Conservation (phyloP, 2,113 vertebrate species). For the Tupaia tana region DNA sequence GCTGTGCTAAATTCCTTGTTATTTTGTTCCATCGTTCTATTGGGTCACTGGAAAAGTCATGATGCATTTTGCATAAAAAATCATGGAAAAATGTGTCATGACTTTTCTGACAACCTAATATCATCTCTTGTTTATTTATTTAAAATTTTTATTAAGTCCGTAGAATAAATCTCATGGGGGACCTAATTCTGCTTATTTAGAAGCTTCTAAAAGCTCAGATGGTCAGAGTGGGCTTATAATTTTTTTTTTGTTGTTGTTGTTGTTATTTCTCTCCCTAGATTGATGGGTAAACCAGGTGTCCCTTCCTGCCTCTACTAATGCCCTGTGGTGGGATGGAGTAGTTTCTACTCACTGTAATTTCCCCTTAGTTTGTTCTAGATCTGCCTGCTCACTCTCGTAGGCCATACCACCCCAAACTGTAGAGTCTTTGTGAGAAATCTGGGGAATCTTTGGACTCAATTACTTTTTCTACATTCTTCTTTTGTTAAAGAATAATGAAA, state of each 20-base stretch:
- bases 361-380: not conserved
- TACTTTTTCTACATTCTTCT: not conserved
- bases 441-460: not conserved
- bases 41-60: too few species aligned
- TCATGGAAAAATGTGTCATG: too few species aligned
- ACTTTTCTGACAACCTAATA: too few species aligned
- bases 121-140: not conserved
- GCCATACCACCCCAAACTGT: not conserved
- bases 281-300: not conserved
- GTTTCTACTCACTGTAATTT: not conserved
- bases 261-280: not conserved
- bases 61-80: too few species aligned
- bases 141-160: slow-evolving; percentile 37
- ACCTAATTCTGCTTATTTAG: not conserved
- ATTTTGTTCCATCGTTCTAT: slow-evolving; percentile 12
- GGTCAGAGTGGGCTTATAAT: not conserved
- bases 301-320: not conserved
- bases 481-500: not conserved
- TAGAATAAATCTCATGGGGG: not conserved
- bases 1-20: slow-evolving; percentile 35
- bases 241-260: not conserved
- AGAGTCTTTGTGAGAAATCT: not conserved
- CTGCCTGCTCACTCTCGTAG: not conserved
- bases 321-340: not conserved
- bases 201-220: not conserved